These are phyloP conservation scores for Hycleus phaleratus DNA, from an alignment of 1,140 invertebrate species.

Conservation along the genomic window DNA sequence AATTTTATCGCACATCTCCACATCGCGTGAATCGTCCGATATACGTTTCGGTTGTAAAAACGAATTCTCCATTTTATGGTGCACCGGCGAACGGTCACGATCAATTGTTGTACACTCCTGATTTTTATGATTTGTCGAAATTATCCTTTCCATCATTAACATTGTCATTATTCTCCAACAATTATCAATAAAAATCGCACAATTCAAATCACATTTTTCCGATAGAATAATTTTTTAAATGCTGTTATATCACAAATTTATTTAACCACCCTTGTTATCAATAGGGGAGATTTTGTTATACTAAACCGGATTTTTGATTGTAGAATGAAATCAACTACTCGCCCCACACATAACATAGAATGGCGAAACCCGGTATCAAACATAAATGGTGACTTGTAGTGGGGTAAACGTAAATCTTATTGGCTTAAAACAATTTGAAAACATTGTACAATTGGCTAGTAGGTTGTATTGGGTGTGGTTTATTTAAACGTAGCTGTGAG, in stretches of 20 bases:
- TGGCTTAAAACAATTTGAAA: slow-evolving; percentile 1
- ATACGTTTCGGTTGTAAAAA: slow-evolving; percentile 29
- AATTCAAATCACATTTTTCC: too few species aligned
- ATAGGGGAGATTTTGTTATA: slow-evolving; percentile 25
- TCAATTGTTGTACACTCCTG: slow-evolving; percentile 23
- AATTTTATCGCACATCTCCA: slow-evolving; percentile 37
- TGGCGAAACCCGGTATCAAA: slow-evolving; percentile 25
- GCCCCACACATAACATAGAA: slow-evolving; percentile 21
- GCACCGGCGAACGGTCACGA: slow-evolving; percentile 11
- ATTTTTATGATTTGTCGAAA: slow-evolving; percentile 32
- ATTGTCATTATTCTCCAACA: slow-evolving; percentile 40
- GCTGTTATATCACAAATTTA: neutral
- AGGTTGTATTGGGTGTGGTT: slow-evolving; percentile 17
- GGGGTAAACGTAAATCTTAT: slow-evolving; percentile 19
- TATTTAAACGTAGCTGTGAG: slow-evolving; percentile 23
- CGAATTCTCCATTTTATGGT: neutral
- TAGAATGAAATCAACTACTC: slow-evolving; percentile 16
- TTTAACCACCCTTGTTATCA: slow-evolving; percentile 7
- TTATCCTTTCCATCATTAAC: slow-evolving; percentile 44
- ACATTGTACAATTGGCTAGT: slow-evolving; percentile 18
- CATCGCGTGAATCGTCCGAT: slow-evolving; percentile 34
- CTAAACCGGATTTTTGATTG: slow-evolving; percentile 22
- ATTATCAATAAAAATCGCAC: too few species aligned
- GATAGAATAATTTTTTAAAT: too few species aligned
- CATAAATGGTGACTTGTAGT: neutral